Conservation (phyloP, 2,888 invertebrate genomes). For the Sminthurides aquaticus region DNA sequence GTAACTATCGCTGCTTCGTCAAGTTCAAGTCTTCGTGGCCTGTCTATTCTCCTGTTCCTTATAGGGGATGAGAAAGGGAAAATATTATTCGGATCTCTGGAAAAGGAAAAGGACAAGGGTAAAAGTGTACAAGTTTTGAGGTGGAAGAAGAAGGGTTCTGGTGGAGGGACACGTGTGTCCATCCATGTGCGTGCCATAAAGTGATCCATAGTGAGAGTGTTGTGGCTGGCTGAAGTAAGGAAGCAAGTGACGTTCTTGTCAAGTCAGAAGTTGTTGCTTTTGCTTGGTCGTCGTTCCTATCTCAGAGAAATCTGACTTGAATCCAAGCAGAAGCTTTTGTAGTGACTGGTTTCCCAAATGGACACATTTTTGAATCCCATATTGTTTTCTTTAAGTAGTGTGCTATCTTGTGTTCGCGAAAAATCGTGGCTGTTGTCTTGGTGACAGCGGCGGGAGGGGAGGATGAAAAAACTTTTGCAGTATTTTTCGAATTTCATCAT, state of each 20-base stretch:
- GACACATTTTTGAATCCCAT: neutral
- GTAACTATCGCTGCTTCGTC: neutral
- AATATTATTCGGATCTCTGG: too few relatives aligned
- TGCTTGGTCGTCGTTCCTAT: neutral
- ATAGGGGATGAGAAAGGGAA: too few relatives aligned
- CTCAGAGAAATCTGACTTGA: neutral
- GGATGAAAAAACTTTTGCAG: neutral
- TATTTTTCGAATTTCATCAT: neutral
- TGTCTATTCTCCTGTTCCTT: too few relatives aligned
- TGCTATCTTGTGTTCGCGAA: neutral
- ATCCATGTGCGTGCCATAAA: neutral
- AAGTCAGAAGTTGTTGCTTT: neutral
- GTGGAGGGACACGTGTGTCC: neutral
- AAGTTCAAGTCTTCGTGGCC: neutral
- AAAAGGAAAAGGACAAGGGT: neutral
- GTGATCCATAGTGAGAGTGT: neutral
- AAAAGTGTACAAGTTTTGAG: too few relatives aligned
- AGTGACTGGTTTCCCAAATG: neutral
- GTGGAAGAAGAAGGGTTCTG: too few relatives aligned
- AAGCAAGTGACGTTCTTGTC: neutral
- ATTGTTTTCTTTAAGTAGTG: neutral
- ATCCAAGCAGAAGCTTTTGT: neutral
- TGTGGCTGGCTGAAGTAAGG: too few relatives aligned
- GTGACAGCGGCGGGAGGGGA: neutral
- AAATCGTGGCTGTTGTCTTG: neutral